Evolutionary conservation across 2,113 vertebrate genomes (phyloP).

Genomic region (Nematolebias whitei): DNA sequence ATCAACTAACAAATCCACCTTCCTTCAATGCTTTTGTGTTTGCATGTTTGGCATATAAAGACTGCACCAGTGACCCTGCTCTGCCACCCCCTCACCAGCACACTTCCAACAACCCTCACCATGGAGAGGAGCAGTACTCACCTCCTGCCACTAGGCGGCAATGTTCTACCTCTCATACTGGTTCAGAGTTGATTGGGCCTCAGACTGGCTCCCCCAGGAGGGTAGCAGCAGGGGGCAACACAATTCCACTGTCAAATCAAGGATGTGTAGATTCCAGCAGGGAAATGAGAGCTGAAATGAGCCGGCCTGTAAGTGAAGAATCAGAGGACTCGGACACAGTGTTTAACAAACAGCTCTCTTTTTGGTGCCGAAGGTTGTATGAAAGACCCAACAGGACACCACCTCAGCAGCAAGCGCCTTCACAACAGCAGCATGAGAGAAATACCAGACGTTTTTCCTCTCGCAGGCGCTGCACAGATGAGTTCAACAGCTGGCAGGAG

Average conservation of each 20-base stretch:
- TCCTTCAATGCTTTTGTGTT: constrained; percentile 75
- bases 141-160: constrained; percentile 54
- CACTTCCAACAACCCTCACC: constrained; percentile 18
- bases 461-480: constrained; percentile 41
- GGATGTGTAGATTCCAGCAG: constrained; percentile 50
- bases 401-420: constrained; percentile 23
- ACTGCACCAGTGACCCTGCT: constrained; percentile 47
- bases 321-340: constrained; percentile 67
- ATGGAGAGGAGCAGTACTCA: constrained; percentile 26
- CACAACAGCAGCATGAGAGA: constrained; percentile 17
- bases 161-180: constrained; percentile 43
- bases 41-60: constrained; percentile 81
- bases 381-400: constrained; percentile 39
- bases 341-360: constrained; percentile 51
- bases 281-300: constrained; percentile 49
- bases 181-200: constrained; percentile 29
- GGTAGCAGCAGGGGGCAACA: constrained; percentile 34
- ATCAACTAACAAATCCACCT: constrained; percentile 54
- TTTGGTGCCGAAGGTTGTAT: constrained; percentile 43
- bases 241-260: constrained; percentile 56
- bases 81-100: constrained; percentile 40
- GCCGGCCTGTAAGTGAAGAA: constrained; percentile 57
- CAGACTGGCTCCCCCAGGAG: constrained; percentile 27
- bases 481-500: constrained; percentile 23
- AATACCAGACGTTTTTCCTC: constrained; percentile 40